A percentile compares a stretch with the other conserved stretches of the same genome.
Evolutionary conservation across 2,888 invertebrate species (phyloP).

Genomic region (Drosophila prostipennis): DNA sequence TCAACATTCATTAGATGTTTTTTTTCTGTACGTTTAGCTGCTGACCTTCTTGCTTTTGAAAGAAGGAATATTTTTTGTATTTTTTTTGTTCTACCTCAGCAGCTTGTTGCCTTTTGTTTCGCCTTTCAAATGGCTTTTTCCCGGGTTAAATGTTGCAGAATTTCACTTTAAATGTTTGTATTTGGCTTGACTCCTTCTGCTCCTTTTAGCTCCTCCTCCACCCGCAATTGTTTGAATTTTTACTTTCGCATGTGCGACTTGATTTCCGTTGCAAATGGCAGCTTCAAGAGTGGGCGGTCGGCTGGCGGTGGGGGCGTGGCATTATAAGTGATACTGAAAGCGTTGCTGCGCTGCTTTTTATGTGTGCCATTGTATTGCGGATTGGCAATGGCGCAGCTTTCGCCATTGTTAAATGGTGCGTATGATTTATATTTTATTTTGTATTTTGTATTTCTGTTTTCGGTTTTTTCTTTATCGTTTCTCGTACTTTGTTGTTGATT

Average conservation of each 20-base stretch:
- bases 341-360: slow-evolving; percentile 63
- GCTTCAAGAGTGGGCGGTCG: slow-evolving; percentile 13
- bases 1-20: slow-evolving; percentile 68
- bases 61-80: slow-evolving; percentile 12
- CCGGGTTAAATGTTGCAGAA: slow-evolving; percentile 71
- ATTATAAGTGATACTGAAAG: slow-evolving; percentile 78
- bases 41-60: slow-evolving; percentile 39
- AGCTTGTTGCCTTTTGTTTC: slow-evolving; percentile 48
- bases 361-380: slow-evolving; percentile 68
- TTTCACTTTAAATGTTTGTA: slow-evolving; percentile 58
- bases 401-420: slow-evolving; percentile 79
- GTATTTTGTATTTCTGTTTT: slow-evolving; percentile 46
- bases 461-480: slow-evolving; percentile 47
- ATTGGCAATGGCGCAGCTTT: slow-evolving; percentile 56
- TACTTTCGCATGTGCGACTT: slow-evolving; percentile 78
- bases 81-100: slow-evolving; percentile 13
- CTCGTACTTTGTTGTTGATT: slow-evolving; percentile 39
- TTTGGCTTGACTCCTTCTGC: slow-evolving; percentile 10
- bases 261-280: slow-evolving; percentile 77
- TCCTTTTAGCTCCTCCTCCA: slow-evolving; percentile 2
- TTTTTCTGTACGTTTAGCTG: slow-evolving; percentile 28
- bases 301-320: slow-evolving; percentile 21
- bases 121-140: slow-evolving; percentile 42
- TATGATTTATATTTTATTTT: slow-evolving; percentile 77
- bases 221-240: slow-evolving; percentile 69